Evolutionary conservation across 2,888 invertebrate species (phyloP).

Genomic region (Autographa pulchrina): DNA sequence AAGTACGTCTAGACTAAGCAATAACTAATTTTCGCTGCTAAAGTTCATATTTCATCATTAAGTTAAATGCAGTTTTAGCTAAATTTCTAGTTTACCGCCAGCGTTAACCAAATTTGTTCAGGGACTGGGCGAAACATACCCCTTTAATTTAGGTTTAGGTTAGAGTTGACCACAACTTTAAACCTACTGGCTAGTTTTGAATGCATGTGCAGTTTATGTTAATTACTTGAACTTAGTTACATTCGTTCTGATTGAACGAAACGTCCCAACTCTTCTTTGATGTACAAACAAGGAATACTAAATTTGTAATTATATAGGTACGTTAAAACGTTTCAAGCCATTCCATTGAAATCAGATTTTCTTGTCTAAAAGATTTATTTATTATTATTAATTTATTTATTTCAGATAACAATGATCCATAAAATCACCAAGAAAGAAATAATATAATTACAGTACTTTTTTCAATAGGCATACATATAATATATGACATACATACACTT

Average conservation of each 20-base stretch:
- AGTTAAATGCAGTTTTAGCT: constrained; percentile 59
- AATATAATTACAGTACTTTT: too few species aligned
- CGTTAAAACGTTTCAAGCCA: too few species aligned
- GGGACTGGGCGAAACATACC: constrained; percentile 34
- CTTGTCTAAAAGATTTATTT: too few species aligned
- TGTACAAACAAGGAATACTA: not conserved
- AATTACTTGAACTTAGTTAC: constrained; percentile 14
- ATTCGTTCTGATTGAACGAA: constrained; percentile 7
- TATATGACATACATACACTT: too few species aligned
- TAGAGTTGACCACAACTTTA: constrained; percentile 27
- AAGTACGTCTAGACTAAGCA: constrained; percentile 45
- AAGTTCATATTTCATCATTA: constrained; percentile 39
- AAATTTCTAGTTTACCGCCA: constrained; percentile 49
- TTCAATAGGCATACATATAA: too few species aligned
- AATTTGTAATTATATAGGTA: not conserved
- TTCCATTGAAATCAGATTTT: too few species aligned
- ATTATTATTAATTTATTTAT: too few species aligned
- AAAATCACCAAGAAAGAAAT: too few species aligned
- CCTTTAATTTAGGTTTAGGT: constrained; percentile 31
- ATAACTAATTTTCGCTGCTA: constrained; percentile 52
- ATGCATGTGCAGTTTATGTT: constrained; percentile 23
- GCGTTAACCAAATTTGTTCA: constrained; percentile 51
- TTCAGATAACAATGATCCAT: too few species aligned
- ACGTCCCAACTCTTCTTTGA: too few species aligned
- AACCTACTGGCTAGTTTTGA: constrained; percentile 16